These are phyloP conservation scores for Patella depressa DNA, from an alignment of 2,888 invertebrate species.

Conservation along the genomic window DNA sequence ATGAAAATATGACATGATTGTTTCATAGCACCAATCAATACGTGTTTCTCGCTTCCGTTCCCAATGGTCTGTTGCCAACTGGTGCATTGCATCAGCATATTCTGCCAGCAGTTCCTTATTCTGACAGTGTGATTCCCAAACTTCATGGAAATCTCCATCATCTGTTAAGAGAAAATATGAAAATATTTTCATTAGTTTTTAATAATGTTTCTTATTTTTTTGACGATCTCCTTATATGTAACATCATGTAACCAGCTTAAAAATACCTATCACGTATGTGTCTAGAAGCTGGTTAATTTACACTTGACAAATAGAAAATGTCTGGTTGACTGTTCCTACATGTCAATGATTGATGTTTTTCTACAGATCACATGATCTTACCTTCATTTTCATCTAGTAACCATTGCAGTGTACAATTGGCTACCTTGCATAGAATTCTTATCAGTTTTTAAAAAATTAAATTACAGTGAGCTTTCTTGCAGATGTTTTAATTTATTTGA, in stretches of 20 bases:
- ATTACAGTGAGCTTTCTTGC: no score
- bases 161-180: slow-evolving; percentile 40
- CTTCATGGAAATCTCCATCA: slow-evolving; percentile 48
- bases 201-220: not conserved
- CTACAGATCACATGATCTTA: no score
- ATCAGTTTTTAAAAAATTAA: no score
- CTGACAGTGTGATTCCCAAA: slow-evolving; percentile 65
- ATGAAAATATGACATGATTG: slow-evolving; percentile 61
- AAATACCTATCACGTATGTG: no score
- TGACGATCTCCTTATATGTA: not conserved
- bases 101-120: slow-evolving; percentile 51
- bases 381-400: no score
- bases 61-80: slow-evolving; percentile 67
- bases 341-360: no score
- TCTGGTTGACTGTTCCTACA: no score
- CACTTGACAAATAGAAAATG: no score
- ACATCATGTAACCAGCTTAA: not conserved
- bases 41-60: slow-evolving; percentile 57
- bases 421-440: no score
- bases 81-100: slow-evolving; percentile 69
- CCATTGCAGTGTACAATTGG: no score
- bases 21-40: slow-evolving; percentile 64
- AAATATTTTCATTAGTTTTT: slow-evolving; percentile 2
- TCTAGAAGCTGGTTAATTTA: no score
- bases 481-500: no score